A percentile compares a stretch with the other conserved stretches of the same genome.
These are phyloP conservation scores for Fulmarus glacialis DNA, from an alignment of 2,113 vertebrate species.

Conservation along the genomic window DNA sequence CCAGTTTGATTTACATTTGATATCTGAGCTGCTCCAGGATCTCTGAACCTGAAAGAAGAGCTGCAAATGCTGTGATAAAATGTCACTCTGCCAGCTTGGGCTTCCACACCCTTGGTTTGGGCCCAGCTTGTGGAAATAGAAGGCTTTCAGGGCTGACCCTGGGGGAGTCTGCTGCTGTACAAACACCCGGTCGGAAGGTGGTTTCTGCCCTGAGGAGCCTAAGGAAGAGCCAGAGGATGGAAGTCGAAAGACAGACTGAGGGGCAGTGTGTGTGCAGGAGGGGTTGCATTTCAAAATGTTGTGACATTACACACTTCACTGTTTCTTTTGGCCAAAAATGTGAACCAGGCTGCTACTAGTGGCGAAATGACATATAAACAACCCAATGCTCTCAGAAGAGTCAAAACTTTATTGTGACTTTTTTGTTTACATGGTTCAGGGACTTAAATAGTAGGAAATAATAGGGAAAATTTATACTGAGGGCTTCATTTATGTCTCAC, in stretches of 20 bases:
- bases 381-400: neutral
- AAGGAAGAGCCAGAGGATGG: neutral
- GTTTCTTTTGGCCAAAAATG: neutral
- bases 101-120: neutral
- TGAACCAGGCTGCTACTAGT: neutral
- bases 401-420: neutral
- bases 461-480: neutral
- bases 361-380: neutral
- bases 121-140: neutral
- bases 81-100: neutral
- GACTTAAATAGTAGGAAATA: neutral
- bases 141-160: neutral
- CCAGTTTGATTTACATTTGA: neutral
- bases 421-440: neutral
- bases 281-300: neutral
- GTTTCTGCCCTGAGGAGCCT: neutral
- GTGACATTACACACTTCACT: neutral
- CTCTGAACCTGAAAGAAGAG: neutral
- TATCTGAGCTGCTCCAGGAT: neutral
- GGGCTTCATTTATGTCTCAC: neutral
- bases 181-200: neutral
- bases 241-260: neutral
- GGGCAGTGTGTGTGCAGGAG: neutral
- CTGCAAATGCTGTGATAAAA: neutral
- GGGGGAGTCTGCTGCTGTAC: neutral